phyloP scores from a whole-genome alignment of 2,888 invertebrate genomes.

The Eristalis arbustorum region DNA sequence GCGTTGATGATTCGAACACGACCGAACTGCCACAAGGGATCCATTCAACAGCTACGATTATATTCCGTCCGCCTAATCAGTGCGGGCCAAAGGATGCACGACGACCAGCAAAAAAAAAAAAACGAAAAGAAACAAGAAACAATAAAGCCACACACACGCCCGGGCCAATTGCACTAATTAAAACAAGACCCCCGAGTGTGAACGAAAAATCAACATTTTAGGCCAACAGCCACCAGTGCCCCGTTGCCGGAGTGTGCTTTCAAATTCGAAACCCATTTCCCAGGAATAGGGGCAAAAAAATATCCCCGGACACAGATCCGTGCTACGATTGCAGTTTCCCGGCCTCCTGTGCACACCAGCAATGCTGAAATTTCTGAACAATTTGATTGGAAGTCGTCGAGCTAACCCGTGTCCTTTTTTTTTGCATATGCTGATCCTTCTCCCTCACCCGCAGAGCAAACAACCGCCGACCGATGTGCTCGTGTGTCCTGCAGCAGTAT shows the following conservation, averaged over 20 bases:
- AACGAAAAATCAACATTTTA: not conserved
- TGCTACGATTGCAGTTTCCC: not conserved
- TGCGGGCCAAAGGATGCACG: not conserved
- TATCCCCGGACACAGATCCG: not conserved
- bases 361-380: constrained; percentile 22
- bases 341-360: not conserved
- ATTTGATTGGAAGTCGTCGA: constrained; percentile 32
- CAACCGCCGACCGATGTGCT: not conserved
- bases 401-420: not conserved
- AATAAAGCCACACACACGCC: not conserved
- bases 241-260: not conserved
- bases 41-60: not conserved
- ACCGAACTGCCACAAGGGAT: not conserved
- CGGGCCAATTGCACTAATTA: constrained; percentile 23
- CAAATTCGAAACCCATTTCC: constrained; percentile 2
- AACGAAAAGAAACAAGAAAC: not conserved
- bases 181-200: not conserved
- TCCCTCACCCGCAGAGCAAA: no score
- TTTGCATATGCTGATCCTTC: not conserved
- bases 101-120: not conserved
- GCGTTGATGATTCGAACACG: not conserved
- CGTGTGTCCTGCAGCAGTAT: not conserved
- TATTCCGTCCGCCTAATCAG: not conserved
- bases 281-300: not conserved
- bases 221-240: not conserved